Conservation (phyloP, 2,113 vertebrate species). For the Pristiophorus japonicus region DNA sequence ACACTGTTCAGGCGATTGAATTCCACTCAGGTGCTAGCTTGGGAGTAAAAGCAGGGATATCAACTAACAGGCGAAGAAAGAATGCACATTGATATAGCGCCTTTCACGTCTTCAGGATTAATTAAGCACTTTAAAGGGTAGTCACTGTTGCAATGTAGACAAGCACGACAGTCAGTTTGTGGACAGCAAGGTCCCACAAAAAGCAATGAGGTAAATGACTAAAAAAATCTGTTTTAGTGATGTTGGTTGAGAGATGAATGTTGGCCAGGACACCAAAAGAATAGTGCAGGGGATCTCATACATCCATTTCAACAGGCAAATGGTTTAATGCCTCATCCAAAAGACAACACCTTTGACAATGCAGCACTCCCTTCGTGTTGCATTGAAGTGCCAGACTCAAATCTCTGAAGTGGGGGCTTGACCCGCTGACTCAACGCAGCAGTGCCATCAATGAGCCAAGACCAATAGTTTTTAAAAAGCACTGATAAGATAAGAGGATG, state of each 20-base stretch:
- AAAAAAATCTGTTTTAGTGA: neutral
- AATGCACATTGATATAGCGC: neutral
- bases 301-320: neutral
- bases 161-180: neutral
- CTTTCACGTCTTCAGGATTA: neutral
- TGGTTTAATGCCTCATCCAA: neutral
- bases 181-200: neutral
- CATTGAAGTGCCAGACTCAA: neutral
- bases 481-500: neutral
- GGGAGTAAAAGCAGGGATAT: neutral
- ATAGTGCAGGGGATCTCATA: neutral
- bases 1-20: neutral
- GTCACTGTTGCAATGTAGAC: too few relatives aligned
- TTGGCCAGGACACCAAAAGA: neutral
- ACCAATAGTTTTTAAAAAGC: neutral
- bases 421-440: neutral
- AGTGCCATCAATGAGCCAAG: neutral
- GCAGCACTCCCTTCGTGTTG: neutral
- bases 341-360: neutral
- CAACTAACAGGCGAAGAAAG: neutral
- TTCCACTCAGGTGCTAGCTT: neutral
- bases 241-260: neutral
- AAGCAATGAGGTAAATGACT: neutral
- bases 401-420: neutral
- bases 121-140: neutral